phyloP scores from a whole-genome alignment of 1,140 invertebrate species.

The Drosophila pseudoobscura region DNA sequence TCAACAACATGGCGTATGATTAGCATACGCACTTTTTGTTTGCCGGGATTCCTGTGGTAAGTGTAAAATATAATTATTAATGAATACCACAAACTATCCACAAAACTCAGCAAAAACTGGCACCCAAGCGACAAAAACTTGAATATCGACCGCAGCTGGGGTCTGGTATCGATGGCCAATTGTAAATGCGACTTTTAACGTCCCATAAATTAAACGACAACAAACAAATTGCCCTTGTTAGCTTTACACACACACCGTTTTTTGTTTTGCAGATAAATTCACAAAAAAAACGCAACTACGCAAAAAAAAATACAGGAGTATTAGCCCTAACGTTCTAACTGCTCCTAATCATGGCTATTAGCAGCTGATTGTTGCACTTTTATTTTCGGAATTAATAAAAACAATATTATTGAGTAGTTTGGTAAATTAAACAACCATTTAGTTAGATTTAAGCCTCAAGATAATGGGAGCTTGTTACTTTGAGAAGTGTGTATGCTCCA shows the following conservation, averaged over 20 bases:
- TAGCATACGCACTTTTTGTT: slow-evolving; percentile 43
- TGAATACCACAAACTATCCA: slow-evolving; percentile 23
- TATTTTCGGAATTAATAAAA: no score
- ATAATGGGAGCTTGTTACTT: no score
- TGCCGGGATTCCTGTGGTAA: slow-evolving; percentile 64
- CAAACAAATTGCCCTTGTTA: slow-evolving; percentile 40
- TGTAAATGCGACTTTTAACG: slow-evolving; percentile 15
- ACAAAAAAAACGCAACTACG: no score
- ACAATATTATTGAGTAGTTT: no score
- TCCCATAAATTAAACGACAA: slow-evolving; percentile 34
- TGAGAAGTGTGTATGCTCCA: no score
- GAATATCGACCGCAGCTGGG: neutral
- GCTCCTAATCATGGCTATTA: no score
- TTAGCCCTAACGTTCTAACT: no score
- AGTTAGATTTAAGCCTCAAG: no score
- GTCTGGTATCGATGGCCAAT: slow-evolving; percentile 12
- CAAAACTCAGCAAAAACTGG: slow-evolving; percentile 23
- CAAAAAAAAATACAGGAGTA: no score
- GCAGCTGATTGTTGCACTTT: no score
- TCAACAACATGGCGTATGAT: slow-evolving; percentile 57
- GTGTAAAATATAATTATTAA: slow-evolving; percentile 45
- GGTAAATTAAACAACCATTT: no score
- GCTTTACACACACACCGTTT: slow-evolving; percentile 1
- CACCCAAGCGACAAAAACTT: slow-evolving; percentile 14
- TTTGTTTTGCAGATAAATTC: neutral